Evolutionary conservation across 2,888 invertebrate genomes (phyloP).

Genomic region (Furcula furcula): DNA sequence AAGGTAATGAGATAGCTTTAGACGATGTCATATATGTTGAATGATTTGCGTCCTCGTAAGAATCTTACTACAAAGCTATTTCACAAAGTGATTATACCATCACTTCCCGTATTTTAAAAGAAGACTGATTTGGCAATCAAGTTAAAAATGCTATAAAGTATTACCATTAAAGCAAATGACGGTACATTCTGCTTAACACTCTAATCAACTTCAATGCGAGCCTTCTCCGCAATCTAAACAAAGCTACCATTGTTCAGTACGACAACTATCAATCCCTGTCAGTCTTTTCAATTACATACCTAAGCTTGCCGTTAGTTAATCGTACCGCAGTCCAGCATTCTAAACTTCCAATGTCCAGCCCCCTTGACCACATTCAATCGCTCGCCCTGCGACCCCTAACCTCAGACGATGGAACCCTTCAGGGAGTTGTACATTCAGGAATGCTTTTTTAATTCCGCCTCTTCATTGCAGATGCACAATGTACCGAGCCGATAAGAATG

Average conservation of each 20-base stretch:
- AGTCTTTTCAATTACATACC: constrained; percentile 28
- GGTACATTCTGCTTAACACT: not conserved
- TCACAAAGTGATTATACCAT: too few relatives aligned
- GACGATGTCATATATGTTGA: too few relatives aligned
- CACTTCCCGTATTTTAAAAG: too few relatives aligned
- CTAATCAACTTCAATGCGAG: not conserved
- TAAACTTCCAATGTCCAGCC: constrained; percentile 38
- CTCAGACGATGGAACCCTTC: constrained; percentile 45
- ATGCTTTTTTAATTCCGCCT: constrained; percentile 60
- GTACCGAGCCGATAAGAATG: constrained; percentile 50
- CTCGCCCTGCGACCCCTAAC: constrained; percentile 50
- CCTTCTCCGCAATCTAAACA: not conserved
- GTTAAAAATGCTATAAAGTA: too few relatives aligned
- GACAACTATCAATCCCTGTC: constrained; percentile 23
- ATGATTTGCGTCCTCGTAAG: too few relatives aligned
- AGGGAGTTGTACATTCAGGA: constrained; percentile 51
- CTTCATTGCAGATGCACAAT: constrained; percentile 55
- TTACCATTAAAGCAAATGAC: too few relatives aligned
- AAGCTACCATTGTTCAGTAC: not conserved
- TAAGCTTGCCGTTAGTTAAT: constrained; percentile 49
- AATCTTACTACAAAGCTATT: too few relatives aligned
- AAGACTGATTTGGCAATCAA: too few relatives aligned
- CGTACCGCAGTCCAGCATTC: constrained; percentile 40
- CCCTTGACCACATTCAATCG: constrained; percentile 68
- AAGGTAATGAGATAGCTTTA: too few relatives aligned